Conservation (phyloP, 2,113 vertebrate genomes). For the Myxocyprinus asiaticus region DNA sequence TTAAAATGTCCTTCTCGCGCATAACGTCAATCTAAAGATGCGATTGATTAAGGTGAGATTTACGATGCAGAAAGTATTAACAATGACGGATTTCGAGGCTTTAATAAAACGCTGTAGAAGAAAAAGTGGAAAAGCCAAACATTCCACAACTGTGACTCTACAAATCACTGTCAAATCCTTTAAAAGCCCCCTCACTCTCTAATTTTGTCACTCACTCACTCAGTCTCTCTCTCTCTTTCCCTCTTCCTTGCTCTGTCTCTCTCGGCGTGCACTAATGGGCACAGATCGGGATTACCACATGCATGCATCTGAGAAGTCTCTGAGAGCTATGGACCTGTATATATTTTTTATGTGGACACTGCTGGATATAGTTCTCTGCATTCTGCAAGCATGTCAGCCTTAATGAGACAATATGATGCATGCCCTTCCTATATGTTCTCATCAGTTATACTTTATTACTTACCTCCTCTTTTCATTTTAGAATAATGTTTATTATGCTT, state of each 20-base stretch:
- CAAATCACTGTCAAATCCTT: constrained; percentile 80
- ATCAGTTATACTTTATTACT: constrained; percentile 59
- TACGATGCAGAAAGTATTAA: constrained; percentile 47
- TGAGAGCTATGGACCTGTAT: constrained; percentile 55
- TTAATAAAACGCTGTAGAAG: constrained; percentile 31
- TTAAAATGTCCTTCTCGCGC: constrained; percentile 52
- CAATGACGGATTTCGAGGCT: not conserved
- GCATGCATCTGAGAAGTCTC: constrained; percentile 70
- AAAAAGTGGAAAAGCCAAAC: constrained; percentile 64
- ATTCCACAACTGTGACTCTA: constrained; percentile 71
- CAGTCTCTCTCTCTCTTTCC: constrained; percentile 31
- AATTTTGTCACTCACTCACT: constrained; percentile 9
- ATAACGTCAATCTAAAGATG: constrained; percentile 40
- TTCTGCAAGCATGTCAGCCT: not conserved
- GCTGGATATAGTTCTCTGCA: constrained; percentile 30
- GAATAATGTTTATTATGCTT: not conserved
- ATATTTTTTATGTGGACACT: constrained; percentile 49
- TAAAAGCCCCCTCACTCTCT: constrained; percentile 71
- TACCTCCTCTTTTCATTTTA: not conserved
- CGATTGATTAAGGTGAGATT: constrained; percentile 6
- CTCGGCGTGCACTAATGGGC: constrained; percentile 65
- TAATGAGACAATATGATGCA: no score
- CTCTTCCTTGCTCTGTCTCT: constrained; percentile 33
- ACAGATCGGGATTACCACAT: constrained; percentile 79
- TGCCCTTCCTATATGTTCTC: constrained; percentile 69